These are phyloP conservation scores for Chymomyza caudatula DNA, from an alignment of 2,888 invertebrate genomes.

Conservation along the genomic window DNA sequence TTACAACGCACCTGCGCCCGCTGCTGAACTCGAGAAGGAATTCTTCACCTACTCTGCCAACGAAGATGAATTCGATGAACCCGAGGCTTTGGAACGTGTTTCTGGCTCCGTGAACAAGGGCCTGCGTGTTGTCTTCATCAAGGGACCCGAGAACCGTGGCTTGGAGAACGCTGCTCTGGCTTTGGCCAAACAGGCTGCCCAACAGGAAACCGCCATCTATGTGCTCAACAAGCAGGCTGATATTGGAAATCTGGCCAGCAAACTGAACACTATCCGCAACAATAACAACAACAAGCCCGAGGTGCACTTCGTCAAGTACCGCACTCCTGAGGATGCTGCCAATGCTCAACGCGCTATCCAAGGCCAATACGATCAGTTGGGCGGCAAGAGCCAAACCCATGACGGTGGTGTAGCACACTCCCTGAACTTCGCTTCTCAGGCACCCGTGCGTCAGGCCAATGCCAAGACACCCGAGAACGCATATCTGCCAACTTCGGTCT, in stretches of 20 bases:
- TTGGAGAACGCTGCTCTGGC: conserved; percentile 64
- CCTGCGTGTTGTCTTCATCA: conserved; percentile 67
- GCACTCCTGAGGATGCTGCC: conserved; percentile 65
- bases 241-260: conserved; percentile 59
- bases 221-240: conserved; percentile 69
- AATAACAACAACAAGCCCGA: conserved; percentile 65
- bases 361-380: conserved; percentile 57
- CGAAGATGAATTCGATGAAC: conserved; percentile 60
- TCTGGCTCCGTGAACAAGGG: conserved; percentile 59
- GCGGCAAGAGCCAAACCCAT: conserved; percentile 45
- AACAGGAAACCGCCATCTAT: conserved; percentile 66
- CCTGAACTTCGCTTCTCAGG: conserved; percentile 65
- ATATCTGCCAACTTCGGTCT: conserved; percentile 66
- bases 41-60: conserved; percentile 66
- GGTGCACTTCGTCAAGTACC: conserved; percentile 72
- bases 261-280: conserved; percentile 55
- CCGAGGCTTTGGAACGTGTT: conserved; percentile 44
- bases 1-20: conserved; percentile 50
- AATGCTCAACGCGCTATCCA: conserved; percentile 66
- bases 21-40: conserved; percentile 62
- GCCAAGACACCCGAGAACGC: conserved; percentile 52
- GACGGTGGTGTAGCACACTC: conserved; percentile 64
- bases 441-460: conserved; percentile 42
- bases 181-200: conserved; percentile 65
- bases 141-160: conserved; percentile 68